Evolutionary conservation across 2,888 invertebrate genomes (phyloP).

Genomic region (Exephanes ischioxanthus): DNA sequence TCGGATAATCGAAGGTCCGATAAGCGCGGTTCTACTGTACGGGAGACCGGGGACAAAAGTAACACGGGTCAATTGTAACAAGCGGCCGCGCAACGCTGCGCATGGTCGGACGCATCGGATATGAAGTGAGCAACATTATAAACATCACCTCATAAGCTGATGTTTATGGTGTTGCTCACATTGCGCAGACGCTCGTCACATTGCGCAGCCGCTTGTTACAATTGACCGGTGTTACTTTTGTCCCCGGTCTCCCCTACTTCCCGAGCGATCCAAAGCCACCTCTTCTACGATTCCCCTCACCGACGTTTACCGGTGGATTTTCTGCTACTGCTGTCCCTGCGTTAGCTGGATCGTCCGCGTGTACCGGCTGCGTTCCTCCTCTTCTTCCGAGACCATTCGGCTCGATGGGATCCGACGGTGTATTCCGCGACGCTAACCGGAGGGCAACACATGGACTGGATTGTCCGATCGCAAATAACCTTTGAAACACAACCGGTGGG

Average conservation of each 20-base stretch:
- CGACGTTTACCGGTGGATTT: not conserved
- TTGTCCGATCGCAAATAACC: slow-evolving; percentile 75
- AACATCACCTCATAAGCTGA: too few relatives aligned
- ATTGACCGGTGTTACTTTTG: too few relatives aligned
- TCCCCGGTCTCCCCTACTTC: not conserved
- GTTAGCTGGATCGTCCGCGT: not conserved
- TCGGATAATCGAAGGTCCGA: not conserved
- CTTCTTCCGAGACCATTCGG: slow-evolving; percentile 13
- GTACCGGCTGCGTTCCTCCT: not conserved
- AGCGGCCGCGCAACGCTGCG: too few relatives aligned
- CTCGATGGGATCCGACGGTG: slow-evolving; percentile 26
- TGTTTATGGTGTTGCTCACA: too few relatives aligned
- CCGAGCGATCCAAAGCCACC: not conserved
- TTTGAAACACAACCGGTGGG: slow-evolving; percentile 67
- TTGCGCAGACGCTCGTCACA: too few relatives aligned
- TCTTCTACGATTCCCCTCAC: not conserved
- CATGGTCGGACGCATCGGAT: too few relatives aligned
- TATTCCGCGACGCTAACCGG: slow-evolving; percentile 61
- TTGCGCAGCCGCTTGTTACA: too few relatives aligned
- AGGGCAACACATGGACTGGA: slow-evolving; percentile 74
- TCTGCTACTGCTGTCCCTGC: not conserved
- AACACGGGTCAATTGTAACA: too few relatives aligned
- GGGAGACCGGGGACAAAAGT: too few relatives aligned
- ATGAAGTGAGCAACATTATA: too few relatives aligned
- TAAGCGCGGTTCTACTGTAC: too few relatives aligned